These are phyloP conservation scores for Pogona vitticeps DNA, from an alignment of 2,113 vertebrate genomes.

Conservation along the genomic window DNA sequence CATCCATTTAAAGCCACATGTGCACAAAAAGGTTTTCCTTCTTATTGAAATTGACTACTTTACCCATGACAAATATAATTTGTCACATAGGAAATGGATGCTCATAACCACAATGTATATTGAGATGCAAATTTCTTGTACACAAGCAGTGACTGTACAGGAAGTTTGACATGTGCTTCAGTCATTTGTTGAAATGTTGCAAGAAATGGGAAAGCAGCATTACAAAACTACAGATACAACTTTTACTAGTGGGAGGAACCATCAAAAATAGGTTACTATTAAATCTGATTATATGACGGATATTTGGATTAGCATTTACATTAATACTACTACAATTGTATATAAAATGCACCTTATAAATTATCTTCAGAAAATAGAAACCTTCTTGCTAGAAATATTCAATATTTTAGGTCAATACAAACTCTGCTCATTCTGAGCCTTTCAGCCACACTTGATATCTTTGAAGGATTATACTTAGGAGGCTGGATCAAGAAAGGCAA, in stretches of 20 bases:
- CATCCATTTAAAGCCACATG: conserved; percentile 10
- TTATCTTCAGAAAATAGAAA: conserved; percentile 66
- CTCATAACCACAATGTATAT: background rate
- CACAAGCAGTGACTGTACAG: background rate
- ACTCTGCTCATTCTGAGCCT: background rate
- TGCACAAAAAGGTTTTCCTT: background rate
- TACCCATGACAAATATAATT: background rate
- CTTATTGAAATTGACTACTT: conserved; percentile 4
- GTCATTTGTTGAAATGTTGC: background rate
- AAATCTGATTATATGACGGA: conserved; percentile 27
- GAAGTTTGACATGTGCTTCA: background rate
- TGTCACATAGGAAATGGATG: background rate
- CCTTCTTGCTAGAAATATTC: conserved; percentile 33
- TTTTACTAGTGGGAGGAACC: conserved; percentile 30
- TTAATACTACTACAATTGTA: conserved; percentile 24
- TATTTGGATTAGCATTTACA: conserved; percentile 33
- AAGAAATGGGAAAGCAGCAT: conserved; percentile 29
- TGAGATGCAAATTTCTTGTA: background rate
- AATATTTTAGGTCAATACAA: conserved; percentile 47
- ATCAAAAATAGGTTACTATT: conserved; percentile 22
- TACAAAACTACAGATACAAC: conserved; percentile 5
- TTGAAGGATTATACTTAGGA: conserved; percentile 31
- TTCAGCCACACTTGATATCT: conserved; percentile 6
- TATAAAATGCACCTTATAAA: conserved; percentile 62
- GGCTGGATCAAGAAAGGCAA: conserved; percentile 47